Evolutionary conservation across 2,888 invertebrate species (phyloP), one percentile per base, ranked within the genome.

Genomic region (Mythimna lalbum): DNA sequence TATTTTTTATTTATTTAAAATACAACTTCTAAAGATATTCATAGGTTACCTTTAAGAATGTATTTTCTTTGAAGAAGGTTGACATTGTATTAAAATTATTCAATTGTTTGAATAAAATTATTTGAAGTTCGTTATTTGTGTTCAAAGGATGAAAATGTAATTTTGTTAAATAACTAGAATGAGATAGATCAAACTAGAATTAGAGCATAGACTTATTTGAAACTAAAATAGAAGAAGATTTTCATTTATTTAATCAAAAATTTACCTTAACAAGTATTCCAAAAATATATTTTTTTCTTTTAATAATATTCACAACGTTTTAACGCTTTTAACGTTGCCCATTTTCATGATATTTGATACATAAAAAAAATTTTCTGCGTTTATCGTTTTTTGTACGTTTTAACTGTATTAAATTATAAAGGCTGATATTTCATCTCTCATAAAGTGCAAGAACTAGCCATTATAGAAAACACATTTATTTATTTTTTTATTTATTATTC

Each of bases 251-350:
- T 33, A 12, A 19, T 55, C 31, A 68, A 63, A 79, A 33, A 65
- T 39, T 47, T 68, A 57, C 59, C 49, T 57, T 23, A 52, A 55
- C 27, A 72, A 73, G 82, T 82, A 81, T 83, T 82, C 82, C 83
- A 82, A 76, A 53, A 69, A 69, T 64, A 66, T 63, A 47, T 31
- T 53, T 19, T 50, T 63, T 70, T 36, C 1, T 78, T 66, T 23
- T n/a, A 27, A 14, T 31, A 49, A 47, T 33, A 47, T 57, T 64
- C 52, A 33, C 52, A 27, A 23, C 31, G 17, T 69, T 69, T 55
- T 47, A 19, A 9, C 17, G 27, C 21, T 57, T n/a, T 21, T 49
- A 39, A 53, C 19, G 1, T 12, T 27, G 27, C 27, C 27, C 27
- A 1, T 36, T n/a, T 27, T 19, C 7, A 61, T 4, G 14, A 12